Conservation (phyloP, 2,113 vertebrate species). For the Regulus satrapa region DNA sequence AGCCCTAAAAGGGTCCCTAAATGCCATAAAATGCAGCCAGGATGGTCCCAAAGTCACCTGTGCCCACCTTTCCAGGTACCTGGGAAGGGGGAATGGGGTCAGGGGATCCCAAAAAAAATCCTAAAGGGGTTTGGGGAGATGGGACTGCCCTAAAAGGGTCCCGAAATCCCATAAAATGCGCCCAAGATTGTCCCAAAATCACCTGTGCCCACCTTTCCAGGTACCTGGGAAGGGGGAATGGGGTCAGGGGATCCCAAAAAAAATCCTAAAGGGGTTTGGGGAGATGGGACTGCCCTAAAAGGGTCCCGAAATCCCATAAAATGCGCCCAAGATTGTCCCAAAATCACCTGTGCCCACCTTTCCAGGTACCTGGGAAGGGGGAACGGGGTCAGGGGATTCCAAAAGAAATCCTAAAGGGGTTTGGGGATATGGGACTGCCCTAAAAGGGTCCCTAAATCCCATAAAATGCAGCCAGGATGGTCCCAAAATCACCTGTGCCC, state of each 20-base stretch:
- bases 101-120: background rate
- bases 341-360: background rate
- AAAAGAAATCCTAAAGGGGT: background rate
- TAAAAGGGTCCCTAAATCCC: fast-evolving
- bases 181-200: too few relatives aligned
- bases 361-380: background rate
- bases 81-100: background rate
- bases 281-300: constrained; percentile 19
- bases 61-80: fast-evolving
- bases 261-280: background rate
- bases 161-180: too few relatives aligned
- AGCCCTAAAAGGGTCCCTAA: fast-evolving
- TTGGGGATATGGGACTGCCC: too few relatives aligned
- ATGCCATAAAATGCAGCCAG: background rate
- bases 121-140: background rate
- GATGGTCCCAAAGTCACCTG: background rate
- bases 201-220: too few relatives aligned
- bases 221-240: too few relatives aligned
- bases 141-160: too few relatives aligned
- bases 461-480: fast-evolving
- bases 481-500: background rate
- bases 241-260: background rate
- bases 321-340: too few relatives aligned
- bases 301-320: background rate
- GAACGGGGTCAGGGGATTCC: background rate